Conservation (phyloP, 1,140 invertebrate genomes). For the Aphis craccivora region DNA sequence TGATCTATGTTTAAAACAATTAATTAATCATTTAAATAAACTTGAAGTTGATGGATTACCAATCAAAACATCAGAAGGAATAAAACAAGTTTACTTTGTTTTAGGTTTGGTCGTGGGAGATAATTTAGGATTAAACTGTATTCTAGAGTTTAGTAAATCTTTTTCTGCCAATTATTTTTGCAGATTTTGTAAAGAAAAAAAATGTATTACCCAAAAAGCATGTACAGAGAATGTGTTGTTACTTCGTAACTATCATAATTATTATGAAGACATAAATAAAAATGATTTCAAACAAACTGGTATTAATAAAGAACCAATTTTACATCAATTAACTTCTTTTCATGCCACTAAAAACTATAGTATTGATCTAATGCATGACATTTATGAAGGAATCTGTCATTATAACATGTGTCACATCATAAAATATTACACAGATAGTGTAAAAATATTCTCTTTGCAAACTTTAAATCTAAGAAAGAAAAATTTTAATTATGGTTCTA, state of each 20-base stretch:
- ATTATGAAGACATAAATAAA: background rate
- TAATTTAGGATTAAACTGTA: no score
- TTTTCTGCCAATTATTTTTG: no score
- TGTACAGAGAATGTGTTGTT: background rate
- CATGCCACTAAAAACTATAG: background rate
- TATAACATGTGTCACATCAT: background rate
- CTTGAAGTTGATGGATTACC: background rate
- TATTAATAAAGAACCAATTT: background rate
- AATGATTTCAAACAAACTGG: background rate
- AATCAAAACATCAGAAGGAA: background rate
- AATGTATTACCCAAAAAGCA: background rate
- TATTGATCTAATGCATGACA: background rate
- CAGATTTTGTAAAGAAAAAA: no score
- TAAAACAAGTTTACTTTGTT: background rate
- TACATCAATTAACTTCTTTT: background rate
- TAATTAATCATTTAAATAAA: background rate
- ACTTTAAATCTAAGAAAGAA: background rate
- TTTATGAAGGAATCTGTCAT: background rate
- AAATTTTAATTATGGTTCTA: background rate
- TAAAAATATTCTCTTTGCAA: background rate
- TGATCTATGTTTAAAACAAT: background rate
- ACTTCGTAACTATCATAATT: background rate
- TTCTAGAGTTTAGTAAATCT: no score
- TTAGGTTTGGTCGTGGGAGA: background rate
- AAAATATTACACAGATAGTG: background rate